phyloP scores from a whole-genome alignment of 1,140 invertebrate species.

The Copidosoma floridanum region DNA sequence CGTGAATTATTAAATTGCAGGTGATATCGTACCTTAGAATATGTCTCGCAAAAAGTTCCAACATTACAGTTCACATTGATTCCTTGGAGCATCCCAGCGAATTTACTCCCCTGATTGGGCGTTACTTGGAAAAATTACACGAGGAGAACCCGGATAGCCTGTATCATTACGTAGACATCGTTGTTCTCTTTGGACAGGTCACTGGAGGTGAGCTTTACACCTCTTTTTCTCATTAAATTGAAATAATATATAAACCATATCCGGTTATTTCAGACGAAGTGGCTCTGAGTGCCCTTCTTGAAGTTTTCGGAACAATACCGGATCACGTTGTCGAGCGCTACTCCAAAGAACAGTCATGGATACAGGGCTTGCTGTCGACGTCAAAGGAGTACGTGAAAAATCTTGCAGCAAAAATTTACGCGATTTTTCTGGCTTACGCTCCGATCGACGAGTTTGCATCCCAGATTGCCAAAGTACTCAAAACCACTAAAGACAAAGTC shows the following conservation, averaged over 20 bases:
- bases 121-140: slow-evolving; percentile 58
- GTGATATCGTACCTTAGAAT: slow-evolving; percentile 75
- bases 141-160: slow-evolving; percentile 58
- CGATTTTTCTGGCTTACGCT: slow-evolving; percentile 62
- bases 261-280: slow-evolving; percentile 54
- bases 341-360: slow-evolving; percentile 63
- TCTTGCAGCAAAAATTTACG: slow-evolving; percentile 67
- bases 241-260: slow-evolving; percentile 4
- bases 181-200: slow-evolving; percentile 63
- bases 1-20: slow-evolving; percentile 51
- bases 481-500: slow-evolving; percentile 57
- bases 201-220: slow-evolving; percentile 55
- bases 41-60: slow-evolving; percentile 64
- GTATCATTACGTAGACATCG: slow-evolving; percentile 65
- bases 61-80: slow-evolving; percentile 49
- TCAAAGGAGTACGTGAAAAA: slow-evolving; percentile 74
- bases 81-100: slow-evolving; percentile 63
- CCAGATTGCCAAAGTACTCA: slow-evolving; percentile 59
- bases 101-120: slow-evolving; percentile 61
- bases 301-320: slow-evolving; percentile 70
- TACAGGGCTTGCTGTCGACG: slow-evolving; percentile 65
- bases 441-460: slow-evolving; percentile 58
- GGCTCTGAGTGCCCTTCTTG: slow-evolving; percentile 70
- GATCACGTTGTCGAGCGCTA: slow-evolving; percentile 61
- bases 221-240: background rate